Base-by-base conservation (phyloP, 2,888 invertebrate species). In the Labia minor region DNA sequence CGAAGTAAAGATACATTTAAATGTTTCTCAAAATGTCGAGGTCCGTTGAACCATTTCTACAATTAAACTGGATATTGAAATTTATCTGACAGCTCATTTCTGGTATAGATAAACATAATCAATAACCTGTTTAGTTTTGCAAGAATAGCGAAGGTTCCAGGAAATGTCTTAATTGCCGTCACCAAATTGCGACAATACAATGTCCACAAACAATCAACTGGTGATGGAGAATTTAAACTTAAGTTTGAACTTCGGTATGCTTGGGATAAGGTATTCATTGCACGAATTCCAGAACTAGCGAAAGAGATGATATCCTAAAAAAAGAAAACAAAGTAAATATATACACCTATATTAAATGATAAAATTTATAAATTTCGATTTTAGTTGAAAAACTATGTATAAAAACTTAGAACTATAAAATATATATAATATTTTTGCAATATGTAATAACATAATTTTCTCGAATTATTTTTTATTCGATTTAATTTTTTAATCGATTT, bases 71-170 rank as follows among this genome's bases (percentile, higher is more conserved):
- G 16, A 49, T 10, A 49, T 49, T 26, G 26, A 26, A 26, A 26
- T 49, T 49, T 49, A 49, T 49, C 49, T 2, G 14, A 4, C 2
- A 49, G 49, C 2, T 3, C 26, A 26, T 26, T 26, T 26, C 26
- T 49, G 49, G 49, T 49, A n/a, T n/a, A 20, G 63, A 21, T 26
- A 16, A 14, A 49, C 2, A 20, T 19, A 2, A 67, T 16, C 11
- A 71, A 75, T 74, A 70, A 84, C 84, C 84, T 83, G 73, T 85
- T 85, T 69, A 85, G 81, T 71, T 82, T 80, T 0, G 84, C 84
- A 76, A 84, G 81, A 1, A 82, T 80, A 0, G 83, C 81, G 70
- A 83, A 84, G 0, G 83, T 82, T 0, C 83, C 77, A 14, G 77
- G 78, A 62, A 83, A 72, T 64, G 79, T 80, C 16, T 14, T 4